These are phyloP conservation scores for Perdita meconis DNA, from an alignment of 2,888 invertebrate species.

Conservation along the genomic window DNA sequence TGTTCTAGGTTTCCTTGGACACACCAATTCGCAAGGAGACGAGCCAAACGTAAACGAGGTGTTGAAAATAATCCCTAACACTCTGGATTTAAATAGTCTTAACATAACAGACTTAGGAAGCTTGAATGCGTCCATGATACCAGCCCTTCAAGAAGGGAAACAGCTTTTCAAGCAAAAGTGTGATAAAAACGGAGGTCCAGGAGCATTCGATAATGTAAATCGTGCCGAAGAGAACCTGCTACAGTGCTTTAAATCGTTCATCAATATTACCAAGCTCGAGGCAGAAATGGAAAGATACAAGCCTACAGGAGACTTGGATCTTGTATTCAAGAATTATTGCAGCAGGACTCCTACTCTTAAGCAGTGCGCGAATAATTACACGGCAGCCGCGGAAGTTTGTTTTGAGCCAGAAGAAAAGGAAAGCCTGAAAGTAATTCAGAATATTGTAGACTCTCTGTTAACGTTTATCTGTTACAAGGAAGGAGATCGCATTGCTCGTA, in stretches of 20 bases:
- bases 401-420: constrained; percentile 87
- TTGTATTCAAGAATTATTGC: constrained; percentile 91
- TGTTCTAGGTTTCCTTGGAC: constrained; percentile 59
- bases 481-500: constrained; percentile 92
- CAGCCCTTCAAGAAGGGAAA: constrained; percentile 84
- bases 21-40: constrained; percentile 61
- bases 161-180: constrained; percentile 88
- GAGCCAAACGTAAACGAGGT: constrained; percentile 64
- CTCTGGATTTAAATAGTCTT: constrained; percentile 74
- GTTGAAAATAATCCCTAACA: constrained; percentile 54
- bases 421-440: constrained; percentile 87
- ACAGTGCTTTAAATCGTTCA: constrained; percentile 86
- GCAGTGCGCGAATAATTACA: constrained; percentile 87
- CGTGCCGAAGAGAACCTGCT: constrained; percentile 83
- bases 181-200: constrained; percentile 87
- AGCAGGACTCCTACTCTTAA: constrained; percentile 87
- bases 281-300: constrained; percentile 89
- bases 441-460: constrained; percentile 89
- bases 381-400: constrained; percentile 87
- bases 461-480: constrained; percentile 92
- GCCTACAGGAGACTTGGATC: constrained; percentile 89
- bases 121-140: constrained; percentile 75
- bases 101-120: constrained; percentile 74
- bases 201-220: constrained; percentile 86
- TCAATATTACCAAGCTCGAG: constrained; percentile 87